phyloP scores from a whole-genome alignment of 2,113 vertebrate genomes.

The Panthera leo region DNA sequence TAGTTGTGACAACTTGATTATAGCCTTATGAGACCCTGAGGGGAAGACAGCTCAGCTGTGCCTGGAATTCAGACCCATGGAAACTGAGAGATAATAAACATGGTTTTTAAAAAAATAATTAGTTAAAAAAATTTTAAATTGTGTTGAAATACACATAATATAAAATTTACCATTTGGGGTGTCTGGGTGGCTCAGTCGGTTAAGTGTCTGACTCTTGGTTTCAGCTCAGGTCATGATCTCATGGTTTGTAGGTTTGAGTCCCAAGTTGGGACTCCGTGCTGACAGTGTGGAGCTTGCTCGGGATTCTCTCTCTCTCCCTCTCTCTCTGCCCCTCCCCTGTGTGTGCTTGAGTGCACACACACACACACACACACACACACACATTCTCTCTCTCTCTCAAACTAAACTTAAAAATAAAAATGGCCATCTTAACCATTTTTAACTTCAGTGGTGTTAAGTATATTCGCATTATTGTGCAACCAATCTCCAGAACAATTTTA shows the following conservation, averaged over 20 bases:
- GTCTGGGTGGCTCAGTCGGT: too few species aligned
- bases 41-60: not conserved
- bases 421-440: not conserved
- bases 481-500: not conserved
- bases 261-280: too few species aligned
- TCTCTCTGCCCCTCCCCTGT: too few species aligned
- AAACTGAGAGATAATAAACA: not conserved
- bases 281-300: too few species aligned
- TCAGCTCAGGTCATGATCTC: too few species aligned
- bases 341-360: too few species aligned
- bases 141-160: not conserved
- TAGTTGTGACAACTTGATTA: not conserved
- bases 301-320: too few species aligned
- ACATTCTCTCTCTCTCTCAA: too few species aligned
- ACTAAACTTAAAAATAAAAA: not conserved
- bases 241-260: too few species aligned
- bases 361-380: too few species aligned
- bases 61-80: not conserved
- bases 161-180: not conserved
- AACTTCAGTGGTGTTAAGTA: not conserved
- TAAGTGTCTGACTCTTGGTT: too few species aligned
- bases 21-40: not conserved
- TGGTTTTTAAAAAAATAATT: not conserved
- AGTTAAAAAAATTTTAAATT: not conserved
- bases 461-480: not conserved